Percentiles rank a stretch among this genome's conserved stretches.
These are phyloP conservation scores for Azorinus chamasolen DNA, from an alignment of 2,888 invertebrate species.

Conservation along the genomic window DNA sequence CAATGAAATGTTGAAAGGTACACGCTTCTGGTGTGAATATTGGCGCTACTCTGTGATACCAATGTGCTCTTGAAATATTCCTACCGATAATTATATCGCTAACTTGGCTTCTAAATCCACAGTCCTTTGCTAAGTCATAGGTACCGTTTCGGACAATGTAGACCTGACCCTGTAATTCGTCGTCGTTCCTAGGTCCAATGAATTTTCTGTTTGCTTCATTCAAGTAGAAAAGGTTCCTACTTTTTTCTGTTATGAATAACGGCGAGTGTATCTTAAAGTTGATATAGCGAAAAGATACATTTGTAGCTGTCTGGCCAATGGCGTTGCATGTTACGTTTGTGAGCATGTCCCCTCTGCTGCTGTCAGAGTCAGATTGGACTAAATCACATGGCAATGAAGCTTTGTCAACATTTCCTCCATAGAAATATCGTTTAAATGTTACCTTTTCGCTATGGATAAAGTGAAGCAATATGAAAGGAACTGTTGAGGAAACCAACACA, in stretches of 20 bases:
- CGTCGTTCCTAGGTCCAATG: not conserved
- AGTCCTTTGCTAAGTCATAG: slow-evolving; percentile 10
- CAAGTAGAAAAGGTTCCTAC: slow-evolving; percentile 12
- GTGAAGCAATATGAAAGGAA: no score
- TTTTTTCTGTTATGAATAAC: slow-evolving; percentile 9
- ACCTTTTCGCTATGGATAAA: no score
- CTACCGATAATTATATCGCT: not conserved
- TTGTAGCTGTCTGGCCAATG: not conserved
- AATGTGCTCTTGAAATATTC: not conserved
- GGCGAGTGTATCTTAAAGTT: slow-evolving; percentile 14
- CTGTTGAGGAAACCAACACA: no score
- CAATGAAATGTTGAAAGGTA: slow-evolving; percentile 44
- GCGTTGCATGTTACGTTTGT: no score
- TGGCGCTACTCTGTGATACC: slow-evolving; percentile 9
- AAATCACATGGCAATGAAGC: no score
- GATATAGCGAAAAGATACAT: not conserved
- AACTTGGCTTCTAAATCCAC: slow-evolving; percentile 23
- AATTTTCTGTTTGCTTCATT: not conserved
- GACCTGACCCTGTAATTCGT: slow-evolving; percentile 14
- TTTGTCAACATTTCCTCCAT: no score
- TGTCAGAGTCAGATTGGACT: no score
- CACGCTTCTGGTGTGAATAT: slow-evolving; percentile 27
- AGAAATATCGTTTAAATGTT: no score
- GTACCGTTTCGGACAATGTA: slow-evolving; percentile 19
- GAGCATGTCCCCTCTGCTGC: no score